Base-by-base conservation (phyloP, 2,113 vertebrate genomes). In the Motacilla alba region DNA sequence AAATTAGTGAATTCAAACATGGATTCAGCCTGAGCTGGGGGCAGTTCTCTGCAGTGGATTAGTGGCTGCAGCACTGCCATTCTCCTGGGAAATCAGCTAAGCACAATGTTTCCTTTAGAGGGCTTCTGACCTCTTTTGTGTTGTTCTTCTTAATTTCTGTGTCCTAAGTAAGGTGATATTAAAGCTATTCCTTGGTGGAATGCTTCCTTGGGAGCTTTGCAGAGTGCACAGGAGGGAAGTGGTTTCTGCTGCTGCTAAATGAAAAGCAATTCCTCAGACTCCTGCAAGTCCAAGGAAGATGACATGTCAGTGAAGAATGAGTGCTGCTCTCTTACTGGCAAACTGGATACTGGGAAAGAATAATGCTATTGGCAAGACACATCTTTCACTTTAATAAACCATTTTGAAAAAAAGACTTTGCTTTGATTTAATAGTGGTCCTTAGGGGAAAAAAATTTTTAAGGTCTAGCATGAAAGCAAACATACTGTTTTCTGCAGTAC, bases 71-170 rank as follows among this genome's bases (percentile, higher is more conserved):
- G 83, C 4, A 0, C 55, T 80, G 63, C 50, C 0, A 0, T 86
- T 83, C 83, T 78, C 83, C 68, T 83, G 83, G 87, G 94, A 96
- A 95, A 91, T 88, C 80, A 63, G 20, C 4, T 68, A 43, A 90
- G 75, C 75, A 43, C 46, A 72, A 49, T 70, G 49, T 52, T 90
- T 88, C 76, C 64, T 87, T 84, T 33, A 86, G 88, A 91, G 85
- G 63, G 72, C 50, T 93, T 76, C 89, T 96, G 96, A 92, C 94
- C 94, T 91, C 89, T 68, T 96, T 97, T 84, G 74, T 73, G 49
- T 50, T 80, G 18, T 50, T 75, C 67, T 79, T 68, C 58, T 82
- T 90, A 80, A 86, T 94, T 91, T 94, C 79, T 81, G 56, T 95
- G 88, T 86, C 83, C 88, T 83, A 39, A 78, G 72, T 67, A 55